Conservation (phyloP, 2,888 invertebrate species). For the Drosophila greeni region DNA sequence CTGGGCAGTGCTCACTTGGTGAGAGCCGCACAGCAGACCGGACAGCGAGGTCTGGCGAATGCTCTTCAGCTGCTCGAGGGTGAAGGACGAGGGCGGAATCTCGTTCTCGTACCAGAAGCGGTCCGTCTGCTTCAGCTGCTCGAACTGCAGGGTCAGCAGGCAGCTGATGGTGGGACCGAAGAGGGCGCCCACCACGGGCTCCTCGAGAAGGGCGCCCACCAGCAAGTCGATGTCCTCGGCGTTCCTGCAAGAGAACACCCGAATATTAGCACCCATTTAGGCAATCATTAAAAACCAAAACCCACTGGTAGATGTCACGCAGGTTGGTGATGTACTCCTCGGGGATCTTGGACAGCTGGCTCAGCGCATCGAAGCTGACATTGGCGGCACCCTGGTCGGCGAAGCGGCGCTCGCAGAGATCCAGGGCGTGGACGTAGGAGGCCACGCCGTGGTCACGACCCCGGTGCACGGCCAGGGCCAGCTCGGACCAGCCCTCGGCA, state of each 20-base stretch:
- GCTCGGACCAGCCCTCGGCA: conserved; percentile 80
- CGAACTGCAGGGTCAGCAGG: conserved; percentile 89
- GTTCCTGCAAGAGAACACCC: conserved; percentile 77
- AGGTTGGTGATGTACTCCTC: conserved; percentile 83
- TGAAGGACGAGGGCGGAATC: conserved; percentile 90
- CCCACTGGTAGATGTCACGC: conserved; percentile 84
- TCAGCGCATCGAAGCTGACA: conserved; percentile 72
- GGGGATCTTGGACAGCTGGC: conserved; percentile 70
- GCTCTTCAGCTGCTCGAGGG: conserved; percentile 87
- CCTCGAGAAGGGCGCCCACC: conserved; percentile 90
- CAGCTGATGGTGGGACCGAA: conserved; percentile 95
- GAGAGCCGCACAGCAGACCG: conserved; percentile 88
- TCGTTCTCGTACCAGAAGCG: conserved; percentile 98
- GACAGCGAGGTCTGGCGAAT: conserved; percentile 89
- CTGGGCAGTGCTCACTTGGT: conserved; percentile 85
- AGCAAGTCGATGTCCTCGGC: conserved; percentile 91
- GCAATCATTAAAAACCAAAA: not conserved
- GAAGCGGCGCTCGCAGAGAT: conserved; percentile 81
- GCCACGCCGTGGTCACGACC: conserved; percentile 90
- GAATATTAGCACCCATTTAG: not conserved
- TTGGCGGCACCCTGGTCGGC: conserved; percentile 57
- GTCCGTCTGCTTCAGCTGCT: conserved; percentile 89
- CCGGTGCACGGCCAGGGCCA: conserved; percentile 82
- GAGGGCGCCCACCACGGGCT: conserved; percentile 87
- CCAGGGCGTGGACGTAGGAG: conserved; percentile 84